Conservation (phyloP, 2,113 vertebrate genomes). For the Phalacrocorax brasilianus region DNA sequence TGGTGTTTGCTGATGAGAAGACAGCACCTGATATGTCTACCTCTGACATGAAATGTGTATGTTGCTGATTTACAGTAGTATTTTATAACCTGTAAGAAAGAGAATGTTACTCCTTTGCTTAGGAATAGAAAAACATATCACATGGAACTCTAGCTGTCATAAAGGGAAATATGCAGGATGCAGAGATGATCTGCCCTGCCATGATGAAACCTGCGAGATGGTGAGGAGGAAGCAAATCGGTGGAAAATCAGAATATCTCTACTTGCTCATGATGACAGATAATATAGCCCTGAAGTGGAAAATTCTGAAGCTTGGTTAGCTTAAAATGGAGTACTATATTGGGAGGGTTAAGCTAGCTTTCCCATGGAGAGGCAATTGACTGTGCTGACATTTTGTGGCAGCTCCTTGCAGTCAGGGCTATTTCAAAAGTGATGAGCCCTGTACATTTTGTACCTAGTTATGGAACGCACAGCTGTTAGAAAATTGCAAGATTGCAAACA, state of each 20-base stretch:
- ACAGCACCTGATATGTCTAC: constrained; percentile 40
- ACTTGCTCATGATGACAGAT: not conserved
- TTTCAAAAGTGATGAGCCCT: constrained; percentile 31
- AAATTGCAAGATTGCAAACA: not conserved
- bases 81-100: not conserved
- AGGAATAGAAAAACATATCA: not conserved
- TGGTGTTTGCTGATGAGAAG: constrained; percentile 92
- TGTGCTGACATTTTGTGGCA: constrained; percentile 23
- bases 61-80: not conserved
- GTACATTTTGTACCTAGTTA: constrained; percentile 26
- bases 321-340: not conserved
- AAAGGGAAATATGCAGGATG: not conserved
- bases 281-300: not conserved
- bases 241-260: not conserved
- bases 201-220: not conserved
- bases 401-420: not conserved
- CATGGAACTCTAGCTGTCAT: not conserved
- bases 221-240: not conserved
- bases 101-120: not conserved
- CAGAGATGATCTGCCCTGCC: not conserved
- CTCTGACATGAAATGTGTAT: constrained; percentile 74
- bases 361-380: not conserved
- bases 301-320: not conserved
- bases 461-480: constrained; percentile 27
- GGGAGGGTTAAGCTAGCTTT: not conserved